Conservation (phyloP, 1,140 invertebrate genomes). For the Muscidifurax raptorellus region DNA sequence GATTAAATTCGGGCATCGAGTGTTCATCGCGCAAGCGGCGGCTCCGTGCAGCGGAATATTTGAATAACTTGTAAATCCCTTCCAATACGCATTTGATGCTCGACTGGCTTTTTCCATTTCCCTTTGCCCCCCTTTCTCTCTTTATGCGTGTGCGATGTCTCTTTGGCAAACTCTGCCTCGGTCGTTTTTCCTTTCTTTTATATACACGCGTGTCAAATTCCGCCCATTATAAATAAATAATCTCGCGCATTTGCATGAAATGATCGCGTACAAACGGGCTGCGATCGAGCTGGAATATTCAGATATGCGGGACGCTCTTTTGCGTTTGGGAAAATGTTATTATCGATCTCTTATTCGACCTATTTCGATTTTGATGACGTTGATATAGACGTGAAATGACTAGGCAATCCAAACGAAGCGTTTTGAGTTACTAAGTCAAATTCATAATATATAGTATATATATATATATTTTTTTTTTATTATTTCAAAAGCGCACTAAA, state of each 20-base stretch:
- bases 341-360: too few species aligned
- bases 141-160: background rate
- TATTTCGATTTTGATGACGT: too few species aligned
- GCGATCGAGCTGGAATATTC: too few species aligned
- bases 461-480: too few species aligned
- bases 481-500: too few species aligned
- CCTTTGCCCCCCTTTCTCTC: background rate
- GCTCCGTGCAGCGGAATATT: background rate
- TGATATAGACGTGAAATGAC: too few species aligned
- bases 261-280: background rate
- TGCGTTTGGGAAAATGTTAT: too few species aligned
- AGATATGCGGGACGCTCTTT: too few species aligned
- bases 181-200: background rate
- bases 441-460: too few species aligned
- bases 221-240: background rate
- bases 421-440: too few species aligned
- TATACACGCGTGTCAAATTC: background rate
- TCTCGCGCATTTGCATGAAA: background rate
- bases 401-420: too few species aligned
- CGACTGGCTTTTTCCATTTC: background rate
- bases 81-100: constrained; percentile 1
- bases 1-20: constrained; percentile 2
- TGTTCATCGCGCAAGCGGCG: background rate
- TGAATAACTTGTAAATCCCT: constrained; percentile 25
- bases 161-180: background rate